These are phyloP conservation scores for Hybos culiciformis DNA, from an alignment of 2,888 invertebrate genomes.

Conservation along the genomic window DNA sequence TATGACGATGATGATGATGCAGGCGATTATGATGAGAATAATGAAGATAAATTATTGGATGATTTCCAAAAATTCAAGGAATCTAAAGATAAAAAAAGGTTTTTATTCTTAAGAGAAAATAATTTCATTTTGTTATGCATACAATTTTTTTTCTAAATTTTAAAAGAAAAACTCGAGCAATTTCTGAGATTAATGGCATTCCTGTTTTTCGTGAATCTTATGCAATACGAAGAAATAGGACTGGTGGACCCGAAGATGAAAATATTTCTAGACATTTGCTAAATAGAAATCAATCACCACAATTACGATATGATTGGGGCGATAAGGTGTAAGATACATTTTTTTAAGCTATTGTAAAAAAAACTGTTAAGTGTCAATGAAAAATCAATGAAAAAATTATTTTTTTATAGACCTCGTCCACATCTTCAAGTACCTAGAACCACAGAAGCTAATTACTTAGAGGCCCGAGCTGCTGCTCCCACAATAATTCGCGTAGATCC, in stretches of 20 bases:
- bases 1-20: not conserved
- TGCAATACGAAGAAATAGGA: conserved; percentile 18
- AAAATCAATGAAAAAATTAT: no score
- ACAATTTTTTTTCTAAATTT: not conserved
- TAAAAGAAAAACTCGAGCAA: conserved; percentile 30
- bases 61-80: conserved; percentile 24
- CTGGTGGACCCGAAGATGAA: conserved; percentile 13
- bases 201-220: conserved; percentile 31
- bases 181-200: conserved; percentile 27
- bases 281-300: conserved; percentile 9
- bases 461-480: not conserved
- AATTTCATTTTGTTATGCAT: not conserved
- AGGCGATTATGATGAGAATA: conserved; percentile 16
- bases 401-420: no score
- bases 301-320: conserved; percentile 21
- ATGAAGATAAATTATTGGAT: conserved; percentile 24
- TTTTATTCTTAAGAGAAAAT: not conserved
- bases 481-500: not conserved
- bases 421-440: no score
- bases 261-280: not conserved
- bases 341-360: no score
- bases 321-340: conserved; percentile 18
- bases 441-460: conserved; percentile 1
- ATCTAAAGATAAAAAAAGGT: conserved; percentile 23
- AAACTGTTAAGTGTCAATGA: no score